Percentiles rank a stretch among this genome's conserved stretches.
Conservation (phyloP, 2,888 invertebrate species). For the Plemyria rubiginata region DNA sequence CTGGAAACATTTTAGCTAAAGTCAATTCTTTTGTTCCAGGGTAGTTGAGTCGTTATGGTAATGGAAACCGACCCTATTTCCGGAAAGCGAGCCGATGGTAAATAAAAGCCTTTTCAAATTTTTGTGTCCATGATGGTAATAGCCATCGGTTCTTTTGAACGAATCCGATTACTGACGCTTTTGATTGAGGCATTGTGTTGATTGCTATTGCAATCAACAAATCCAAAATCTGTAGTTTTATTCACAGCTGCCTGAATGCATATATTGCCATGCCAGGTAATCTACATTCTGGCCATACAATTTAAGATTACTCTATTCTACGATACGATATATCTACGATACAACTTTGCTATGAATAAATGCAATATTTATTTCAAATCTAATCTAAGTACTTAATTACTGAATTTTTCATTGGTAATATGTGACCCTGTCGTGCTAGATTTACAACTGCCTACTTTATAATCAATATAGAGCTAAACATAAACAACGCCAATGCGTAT, state of each 20-base stretch:
- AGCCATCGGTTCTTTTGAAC: constrained; percentile 2
- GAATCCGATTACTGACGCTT: constrained; percentile 7
- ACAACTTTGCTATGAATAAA: neutral
- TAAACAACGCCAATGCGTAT: constrained; percentile 10
- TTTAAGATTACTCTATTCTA: no score
- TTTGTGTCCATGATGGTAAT: constrained; percentile 7
- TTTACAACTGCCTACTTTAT: neutral
- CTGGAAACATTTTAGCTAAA: constrained; percentile 16
- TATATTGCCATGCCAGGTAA: neutral
- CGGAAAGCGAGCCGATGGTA: constrained; percentile 74
- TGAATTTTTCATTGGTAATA: constrained; percentile 13
- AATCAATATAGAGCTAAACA: constrained; percentile 8
- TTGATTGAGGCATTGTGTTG: constrained; percentile 11
- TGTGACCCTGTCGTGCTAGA: constrained; percentile 3
- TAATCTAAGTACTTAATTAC: constrained; percentile 7
- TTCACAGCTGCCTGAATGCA: neutral
- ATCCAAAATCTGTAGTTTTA: neutral
- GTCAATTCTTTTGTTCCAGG: constrained; percentile 60
- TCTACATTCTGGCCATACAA: neutral
- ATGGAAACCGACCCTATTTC: constrained; percentile 78
- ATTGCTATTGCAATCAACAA: neutral
- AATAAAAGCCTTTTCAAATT: constrained; percentile 41
- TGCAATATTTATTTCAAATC: neutral
- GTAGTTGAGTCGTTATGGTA: constrained; percentile 67
- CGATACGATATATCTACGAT: no score